A percentile compares a stretch with the other conserved stretches of the same genome.
phyloP scores from a whole-genome alignment of 2,113 vertebrate genomes.

The Uropsilus gracilis region DNA sequence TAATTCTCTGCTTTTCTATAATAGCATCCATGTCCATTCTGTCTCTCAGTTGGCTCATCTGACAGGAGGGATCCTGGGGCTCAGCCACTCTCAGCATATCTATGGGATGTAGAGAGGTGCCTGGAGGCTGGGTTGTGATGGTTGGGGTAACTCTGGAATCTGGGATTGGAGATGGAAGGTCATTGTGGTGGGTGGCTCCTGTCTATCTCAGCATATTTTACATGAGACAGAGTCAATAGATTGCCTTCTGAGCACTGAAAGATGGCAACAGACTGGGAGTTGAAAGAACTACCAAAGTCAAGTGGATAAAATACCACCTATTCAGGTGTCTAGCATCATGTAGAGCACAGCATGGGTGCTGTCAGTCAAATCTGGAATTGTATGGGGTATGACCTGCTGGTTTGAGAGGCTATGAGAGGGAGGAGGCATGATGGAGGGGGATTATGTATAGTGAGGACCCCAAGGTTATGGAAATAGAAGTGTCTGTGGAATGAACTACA shows the following conservation, averaged over 20 bases:
- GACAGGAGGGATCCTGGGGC: background rate
- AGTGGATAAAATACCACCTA: accelerated
- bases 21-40: background rate
- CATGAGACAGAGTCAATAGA: background rate
- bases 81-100: background rate
- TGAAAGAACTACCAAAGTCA: background rate
- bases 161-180: background rate
- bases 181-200: background rate
- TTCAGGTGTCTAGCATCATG: background rate
- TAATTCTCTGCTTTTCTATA: background rate
- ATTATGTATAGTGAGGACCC: background rate
- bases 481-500: accelerated
- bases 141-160: accelerated
- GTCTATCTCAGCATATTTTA: background rate
- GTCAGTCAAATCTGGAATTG: background rate
- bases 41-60: background rate
- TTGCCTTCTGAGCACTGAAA: background rate
- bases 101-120: background rate
- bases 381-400: background rate
- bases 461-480: background rate
- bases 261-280: background rate
- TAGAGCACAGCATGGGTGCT: accelerated
- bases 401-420: background rate
- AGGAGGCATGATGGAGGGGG: background rate
- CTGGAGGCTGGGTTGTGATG: background rate